Conservation (phyloP, 2,888 invertebrate species). For the Holacanthella duospinosa region DNA sequence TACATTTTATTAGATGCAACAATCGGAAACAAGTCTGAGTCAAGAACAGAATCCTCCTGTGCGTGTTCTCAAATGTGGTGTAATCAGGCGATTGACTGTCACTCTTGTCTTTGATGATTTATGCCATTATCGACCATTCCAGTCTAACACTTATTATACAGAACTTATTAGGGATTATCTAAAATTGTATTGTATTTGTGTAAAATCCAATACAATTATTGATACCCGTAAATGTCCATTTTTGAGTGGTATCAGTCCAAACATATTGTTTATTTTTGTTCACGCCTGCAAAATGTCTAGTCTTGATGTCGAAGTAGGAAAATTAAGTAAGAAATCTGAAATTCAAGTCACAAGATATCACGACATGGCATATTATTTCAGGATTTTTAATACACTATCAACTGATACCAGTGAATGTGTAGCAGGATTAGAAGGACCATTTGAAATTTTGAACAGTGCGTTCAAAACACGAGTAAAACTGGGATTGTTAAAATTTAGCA, state of each 20-base stretch:
- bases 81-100: slow-evolving; percentile 2
- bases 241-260: slow-evolving; percentile 10
- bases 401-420: neutral
- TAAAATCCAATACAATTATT: slow-evolving; percentile 15
- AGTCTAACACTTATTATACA: slow-evolving; percentile 13
- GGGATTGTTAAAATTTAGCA: slow-evolving; percentile 5
- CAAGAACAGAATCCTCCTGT: neutral
- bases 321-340: slow-evolving; percentile 25
- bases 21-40: neutral
- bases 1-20: neutral
- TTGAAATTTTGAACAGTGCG: slow-evolving; percentile 18
- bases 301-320: slow-evolving; percentile 15
- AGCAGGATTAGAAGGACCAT: slow-evolving; percentile 20
- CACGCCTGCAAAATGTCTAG: slow-evolving; percentile 23
- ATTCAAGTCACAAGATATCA: slow-evolving; percentile 25
- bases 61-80: neutral
- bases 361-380: slow-evolving; percentile 25
- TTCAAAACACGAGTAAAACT: slow-evolving; percentile 11
- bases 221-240: slow-evolving; percentile 27
- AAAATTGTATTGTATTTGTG: slow-evolving; percentile 25
- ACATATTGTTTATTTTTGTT: slow-evolving; percentile 24
- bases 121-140: neutral
- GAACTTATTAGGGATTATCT: slow-evolving; percentile 28
- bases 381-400: slow-evolving; percentile 5
- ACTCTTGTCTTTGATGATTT: slow-evolving; percentile 5